Evolutionary conservation across 1,140 invertebrate species (phyloP).

Genomic region (Orius insidiosus): DNA sequence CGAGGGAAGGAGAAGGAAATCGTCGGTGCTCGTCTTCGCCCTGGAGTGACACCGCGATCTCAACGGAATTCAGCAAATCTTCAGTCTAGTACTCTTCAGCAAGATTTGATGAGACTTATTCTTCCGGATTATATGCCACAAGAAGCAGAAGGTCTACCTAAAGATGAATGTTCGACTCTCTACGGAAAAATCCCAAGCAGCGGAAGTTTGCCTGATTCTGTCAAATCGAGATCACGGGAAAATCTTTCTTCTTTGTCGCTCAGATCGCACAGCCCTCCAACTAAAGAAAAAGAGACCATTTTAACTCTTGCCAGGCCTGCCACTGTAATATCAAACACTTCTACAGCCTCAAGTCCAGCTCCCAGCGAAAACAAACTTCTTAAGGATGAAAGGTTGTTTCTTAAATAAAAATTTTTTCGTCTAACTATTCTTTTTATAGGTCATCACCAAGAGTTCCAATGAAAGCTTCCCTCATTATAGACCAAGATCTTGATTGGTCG

Average conservation of each 20-base stretch:
- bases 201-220: not conserved
- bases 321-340: slow-evolving; percentile 49
- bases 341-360: slow-evolving; percentile 40
- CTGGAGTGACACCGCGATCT: slow-evolving; percentile 27
- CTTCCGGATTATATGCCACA: slow-evolving; percentile 56
- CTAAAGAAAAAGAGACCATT: slow-evolving; percentile 36
- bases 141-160: not conserved
- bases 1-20: slow-evolving; percentile 22
- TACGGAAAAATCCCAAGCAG: slow-evolving; percentile 1
- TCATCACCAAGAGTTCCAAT: slow-evolving; percentile 27
- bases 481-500: slow-evolving; percentile 48
- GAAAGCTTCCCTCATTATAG: slow-evolving; percentile 30
- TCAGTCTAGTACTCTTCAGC: slow-evolving; percentile 53
- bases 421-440: slow-evolving; percentile 22
- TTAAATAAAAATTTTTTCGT: slow-evolving; percentile 7
- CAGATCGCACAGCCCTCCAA: slow-evolving; percentile 9
- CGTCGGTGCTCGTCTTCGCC: slow-evolving; percentile 25
- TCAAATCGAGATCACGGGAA: slow-evolving; percentile 15
- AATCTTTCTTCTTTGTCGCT: slow-evolving; percentile 9
- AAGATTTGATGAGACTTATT: slow-evolving; percentile 76
- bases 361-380: slow-evolving; percentile 37
- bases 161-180: not conserved
- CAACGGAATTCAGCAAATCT: slow-evolving; percentile 42
- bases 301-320: slow-evolving; percentile 52
- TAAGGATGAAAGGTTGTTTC: slow-evolving; percentile 36